phyloP scores from a whole-genome alignment of 2,797 vertebrate species.

The Euthynnus affinis region DNA sequence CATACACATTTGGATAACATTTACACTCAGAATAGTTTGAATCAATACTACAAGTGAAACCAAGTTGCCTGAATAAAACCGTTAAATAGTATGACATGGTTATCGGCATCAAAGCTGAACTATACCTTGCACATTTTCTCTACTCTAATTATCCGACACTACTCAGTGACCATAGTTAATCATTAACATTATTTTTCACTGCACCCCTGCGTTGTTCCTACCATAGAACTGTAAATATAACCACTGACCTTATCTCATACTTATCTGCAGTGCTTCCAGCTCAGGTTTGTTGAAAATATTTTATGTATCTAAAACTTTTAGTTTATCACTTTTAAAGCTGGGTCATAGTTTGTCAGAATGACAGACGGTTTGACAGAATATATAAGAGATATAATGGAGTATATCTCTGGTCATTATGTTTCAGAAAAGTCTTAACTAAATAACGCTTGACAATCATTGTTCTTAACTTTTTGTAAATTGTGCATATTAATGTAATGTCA shows the following conservation, averaged over 20 bases:
- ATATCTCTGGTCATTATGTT: not conserved
- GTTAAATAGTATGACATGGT: not conserved
- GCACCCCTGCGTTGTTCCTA: conserved; percentile 8
- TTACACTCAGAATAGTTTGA: not conserved
- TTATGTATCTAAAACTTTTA: conserved; percentile 13
- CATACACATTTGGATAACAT: not conserved
- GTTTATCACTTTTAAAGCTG: conserved; percentile 17
- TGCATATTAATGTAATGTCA: conserved; percentile 38
- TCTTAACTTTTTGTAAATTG: conserved; percentile 39
- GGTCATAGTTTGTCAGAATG: conserved; percentile 22
- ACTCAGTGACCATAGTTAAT: conserved; percentile 17
- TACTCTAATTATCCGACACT: conserved; percentile 7
- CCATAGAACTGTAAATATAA: conserved; percentile 29
- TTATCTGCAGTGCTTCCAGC: conserved; percentile 48
- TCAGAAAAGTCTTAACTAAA: conserved; percentile 13
- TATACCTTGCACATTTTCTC: conserved; percentile 20
- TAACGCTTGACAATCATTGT: conserved; percentile 65
- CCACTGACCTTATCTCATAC: conserved; percentile 20
- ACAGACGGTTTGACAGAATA: conserved; percentile 10
- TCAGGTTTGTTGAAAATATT: conserved; percentile 61
- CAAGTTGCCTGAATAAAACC: conserved; percentile 1
- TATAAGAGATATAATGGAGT: conserved; percentile 16
- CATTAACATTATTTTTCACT: conserved; percentile 37
- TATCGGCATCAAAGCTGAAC: not conserved
- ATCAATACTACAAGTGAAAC: not conserved